Percentiles rank a stretch among this genome's conserved stretches.
These are phyloP conservation scores for Oostethus manadensis DNA, from an alignment of 2,113 vertebrate species.

Conservation along the genomic window DNA sequence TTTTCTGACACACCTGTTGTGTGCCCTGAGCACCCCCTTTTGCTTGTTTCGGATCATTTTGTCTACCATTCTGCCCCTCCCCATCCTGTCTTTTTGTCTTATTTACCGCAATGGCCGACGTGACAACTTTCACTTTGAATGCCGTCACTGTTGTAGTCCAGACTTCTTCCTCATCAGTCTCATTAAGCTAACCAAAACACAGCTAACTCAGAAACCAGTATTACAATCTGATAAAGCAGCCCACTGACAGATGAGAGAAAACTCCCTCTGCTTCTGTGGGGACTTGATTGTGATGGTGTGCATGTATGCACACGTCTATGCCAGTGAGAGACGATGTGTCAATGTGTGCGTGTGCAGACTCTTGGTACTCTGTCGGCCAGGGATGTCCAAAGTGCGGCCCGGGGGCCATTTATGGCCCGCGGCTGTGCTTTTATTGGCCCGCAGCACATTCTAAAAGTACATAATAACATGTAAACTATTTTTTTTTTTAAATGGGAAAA, in stretches of 20 bases:
- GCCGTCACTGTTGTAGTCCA: slow-evolving; percentile 24
- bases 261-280: slow-evolving; percentile 21
- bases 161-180: slow-evolving; percentile 47
- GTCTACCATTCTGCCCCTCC: neutral
- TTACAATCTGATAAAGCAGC: slow-evolving; percentile 1
- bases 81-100: slow-evolving; percentile 1
- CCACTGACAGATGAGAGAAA: slow-evolving; percentile 18
- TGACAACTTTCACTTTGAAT: slow-evolving; percentile 47
- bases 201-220: neutral
- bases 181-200: slow-evolving; percentile 38
- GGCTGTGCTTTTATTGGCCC: no score
- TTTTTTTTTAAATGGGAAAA: no score
- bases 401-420: no score
- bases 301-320: neutral
- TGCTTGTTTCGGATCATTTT: slow-evolving; percentile 1
- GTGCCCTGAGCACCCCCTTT: neutral
- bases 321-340: slow-evolving; percentile 3
- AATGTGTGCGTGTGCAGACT: neutral
- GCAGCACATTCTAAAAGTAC: no score
- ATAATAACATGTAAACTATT: no score
- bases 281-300: neutral
- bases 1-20: no score
- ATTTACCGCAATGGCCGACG: slow-evolving; percentile 31
- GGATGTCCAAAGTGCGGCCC: no score
- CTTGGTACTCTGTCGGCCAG: no score